These are phyloP conservation scores for Peromyscus polionotus DNA, from an alignment of 2,113 vertebrate species.

Conservation along the genomic window DNA sequence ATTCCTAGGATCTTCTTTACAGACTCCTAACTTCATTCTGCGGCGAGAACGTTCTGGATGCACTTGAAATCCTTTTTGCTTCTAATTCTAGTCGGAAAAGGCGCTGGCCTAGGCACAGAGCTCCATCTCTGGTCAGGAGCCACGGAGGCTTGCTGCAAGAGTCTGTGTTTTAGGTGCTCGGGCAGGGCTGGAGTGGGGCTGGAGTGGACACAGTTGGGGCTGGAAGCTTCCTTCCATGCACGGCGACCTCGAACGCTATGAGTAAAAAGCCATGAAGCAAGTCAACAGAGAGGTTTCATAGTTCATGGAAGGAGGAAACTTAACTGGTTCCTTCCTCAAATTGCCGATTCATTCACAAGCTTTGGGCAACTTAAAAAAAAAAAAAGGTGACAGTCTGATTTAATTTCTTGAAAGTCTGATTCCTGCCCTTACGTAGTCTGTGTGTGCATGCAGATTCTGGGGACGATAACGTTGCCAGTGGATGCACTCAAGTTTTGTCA, in stretches of 20 bases:
- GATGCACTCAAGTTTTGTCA: neutral
- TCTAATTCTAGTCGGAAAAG: neutral
- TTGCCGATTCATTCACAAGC: neutral
- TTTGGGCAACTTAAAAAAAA: neutral
- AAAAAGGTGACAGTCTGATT: neutral
- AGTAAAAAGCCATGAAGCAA: neutral
- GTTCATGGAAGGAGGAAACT: neutral
- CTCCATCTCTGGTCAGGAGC: neutral
- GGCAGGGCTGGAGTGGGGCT: neutral
- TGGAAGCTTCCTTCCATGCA: neutral
- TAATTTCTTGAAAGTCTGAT: neutral
- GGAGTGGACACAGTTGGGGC: no score
- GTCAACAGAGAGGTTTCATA: neutral
- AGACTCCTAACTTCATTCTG: slow-evolving; percentile 36
- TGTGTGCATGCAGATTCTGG: neutral
- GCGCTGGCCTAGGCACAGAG: neutral
- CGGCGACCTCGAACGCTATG: neutral
- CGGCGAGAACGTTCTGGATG: neutral
- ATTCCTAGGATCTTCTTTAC: neutral
- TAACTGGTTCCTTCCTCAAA: neutral
- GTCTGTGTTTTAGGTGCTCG: neutral
- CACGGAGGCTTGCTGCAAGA: neutral
- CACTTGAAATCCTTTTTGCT: neutral
- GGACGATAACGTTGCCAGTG: neutral
- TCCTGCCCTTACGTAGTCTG: neutral